phyloP scores from a whole-genome alignment of 2,888 invertebrate species.

The Dascillus cervinus region DNA sequence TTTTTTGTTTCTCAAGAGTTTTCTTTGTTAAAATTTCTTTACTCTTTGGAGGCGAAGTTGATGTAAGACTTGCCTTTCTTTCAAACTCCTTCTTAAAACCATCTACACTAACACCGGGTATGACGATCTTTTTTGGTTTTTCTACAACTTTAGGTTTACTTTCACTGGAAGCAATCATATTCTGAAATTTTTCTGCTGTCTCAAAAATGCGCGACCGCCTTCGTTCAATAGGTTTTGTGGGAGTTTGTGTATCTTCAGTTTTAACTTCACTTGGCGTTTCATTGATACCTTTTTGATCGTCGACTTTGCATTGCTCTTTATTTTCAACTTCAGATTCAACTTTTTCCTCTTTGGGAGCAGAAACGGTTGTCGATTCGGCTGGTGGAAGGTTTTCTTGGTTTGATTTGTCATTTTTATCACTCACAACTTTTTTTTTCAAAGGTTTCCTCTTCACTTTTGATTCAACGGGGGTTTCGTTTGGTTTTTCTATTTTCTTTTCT shows the following conservation, averaged over 20 bases:
- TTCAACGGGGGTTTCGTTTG: slow-evolving; percentile 21
- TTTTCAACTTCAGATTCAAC: slow-evolving; percentile 12
- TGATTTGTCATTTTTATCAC: slow-evolving; percentile 36
- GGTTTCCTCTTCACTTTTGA: slow-evolving; percentile 33
- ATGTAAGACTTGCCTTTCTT: slow-evolving; percentile 60
- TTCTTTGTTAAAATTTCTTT: slow-evolving; percentile 28
- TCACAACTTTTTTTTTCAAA: slow-evolving; percentile 36
- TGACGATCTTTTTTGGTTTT: slow-evolving; percentile 73
- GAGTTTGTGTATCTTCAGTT: slow-evolving; percentile 25
- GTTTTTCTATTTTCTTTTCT: slow-evolving; percentile 15
- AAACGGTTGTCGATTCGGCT: slow-evolving; percentile 6
- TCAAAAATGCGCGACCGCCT: slow-evolving; percentile 62
- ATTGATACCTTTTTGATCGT: slow-evolving; percentile 9
- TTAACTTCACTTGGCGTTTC: slow-evolving; percentile 4
- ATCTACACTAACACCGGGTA: slow-evolving; percentile 75
- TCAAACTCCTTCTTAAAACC: slow-evolving; percentile 84
- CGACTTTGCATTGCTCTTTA: slow-evolving; percentile 15
- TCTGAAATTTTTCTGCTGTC: slow-evolving; percentile 63
- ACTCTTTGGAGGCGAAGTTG: slow-evolving; percentile 35
- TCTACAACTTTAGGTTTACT: slow-evolving; percentile 31
- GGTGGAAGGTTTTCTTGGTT: slow-evolving; percentile 12
- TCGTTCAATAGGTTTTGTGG: slow-evolving; percentile 48
- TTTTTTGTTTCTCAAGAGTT: slow-evolving; percentile 15
- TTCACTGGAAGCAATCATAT: slow-evolving; percentile 40
- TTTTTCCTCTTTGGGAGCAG: slow-evolving; percentile 13